A percentile compares a stretch with the other conserved stretches of the same genome.
phyloP scores from a whole-genome alignment of 35 echinoderm and acorn worm genomes.

The Antedon bifida region DNA sequence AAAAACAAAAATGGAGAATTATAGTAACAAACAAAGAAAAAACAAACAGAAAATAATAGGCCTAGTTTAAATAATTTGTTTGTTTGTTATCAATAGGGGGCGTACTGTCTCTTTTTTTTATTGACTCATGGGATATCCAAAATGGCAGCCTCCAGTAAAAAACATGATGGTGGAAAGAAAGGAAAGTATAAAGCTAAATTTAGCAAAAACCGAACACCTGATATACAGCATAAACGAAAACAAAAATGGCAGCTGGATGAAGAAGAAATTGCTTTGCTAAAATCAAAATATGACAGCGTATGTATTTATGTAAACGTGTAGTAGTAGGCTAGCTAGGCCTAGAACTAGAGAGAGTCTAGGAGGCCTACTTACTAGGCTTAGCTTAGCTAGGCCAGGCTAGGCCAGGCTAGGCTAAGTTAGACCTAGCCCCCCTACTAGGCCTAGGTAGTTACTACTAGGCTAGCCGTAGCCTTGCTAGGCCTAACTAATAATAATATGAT shows the following conservation, averaged over 20 bases:
- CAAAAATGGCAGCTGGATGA: constrained; percentile 19
- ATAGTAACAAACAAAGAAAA: no score
- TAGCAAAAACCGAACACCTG: neutral
- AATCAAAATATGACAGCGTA: constrained; percentile 25
- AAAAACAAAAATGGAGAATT: no score
- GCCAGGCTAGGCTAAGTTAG: no score
- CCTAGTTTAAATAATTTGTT: no score
- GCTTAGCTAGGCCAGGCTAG: no score
- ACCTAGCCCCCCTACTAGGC: no score
- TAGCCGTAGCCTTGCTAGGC: no score
- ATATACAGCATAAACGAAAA: neutral
- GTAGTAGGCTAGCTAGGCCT: neutral
- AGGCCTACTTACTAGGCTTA: neutral
- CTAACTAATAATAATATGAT: no score
- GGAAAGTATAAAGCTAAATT: neutral
- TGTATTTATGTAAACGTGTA: neutral
- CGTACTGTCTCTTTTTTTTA: neutral
- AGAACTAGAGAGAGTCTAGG: neutral
- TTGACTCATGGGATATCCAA: constrained; percentile 15
- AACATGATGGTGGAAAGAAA: constrained; percentile 14
- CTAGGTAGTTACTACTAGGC: no score
- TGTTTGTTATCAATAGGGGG: neutral
- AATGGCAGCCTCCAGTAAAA: constrained; percentile 13
- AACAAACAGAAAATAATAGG: no score
- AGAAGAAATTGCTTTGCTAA: neutral